phyloP scores from a whole-genome alignment of 1,140 invertebrate genomes.

The Drosophila repleta region DNA sequence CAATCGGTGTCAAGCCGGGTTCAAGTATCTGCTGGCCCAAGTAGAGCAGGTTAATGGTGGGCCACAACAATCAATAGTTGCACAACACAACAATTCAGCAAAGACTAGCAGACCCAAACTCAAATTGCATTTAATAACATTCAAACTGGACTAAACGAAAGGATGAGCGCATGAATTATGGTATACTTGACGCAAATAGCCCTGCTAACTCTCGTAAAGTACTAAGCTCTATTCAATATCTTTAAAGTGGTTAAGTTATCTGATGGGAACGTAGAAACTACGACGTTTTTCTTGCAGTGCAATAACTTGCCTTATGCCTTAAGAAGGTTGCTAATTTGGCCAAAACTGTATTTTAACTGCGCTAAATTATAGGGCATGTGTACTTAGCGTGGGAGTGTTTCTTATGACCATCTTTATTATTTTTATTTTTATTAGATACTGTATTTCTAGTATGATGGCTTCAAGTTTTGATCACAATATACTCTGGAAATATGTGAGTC shows the following conservation, averaged over 20 bases:
- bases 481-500: too few species aligned
- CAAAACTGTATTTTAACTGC: conserved; percentile 4
- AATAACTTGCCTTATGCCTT: conserved; percentile 9
- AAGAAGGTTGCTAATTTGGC: background rate
- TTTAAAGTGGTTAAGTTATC: conserved; percentile 2
- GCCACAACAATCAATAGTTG: conserved; percentile 47
- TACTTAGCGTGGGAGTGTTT: background rate
- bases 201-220: background rate
- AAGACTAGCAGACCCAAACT: conserved; percentile 3
- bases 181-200: background rate
- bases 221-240: background rate
- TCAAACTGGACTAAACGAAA: background rate
- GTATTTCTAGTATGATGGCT: too few species aligned
- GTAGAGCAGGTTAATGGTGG: conserved; percentile 53
- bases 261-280: conserved; percentile 9
- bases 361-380: conserved; percentile 1
- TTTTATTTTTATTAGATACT: too few species aligned
- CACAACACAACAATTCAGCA: conserved; percentile 14
- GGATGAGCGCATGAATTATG: conserved; percentile 9
- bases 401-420: too few species aligned
- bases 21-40: conserved; percentile 49
- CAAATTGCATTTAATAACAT: conserved; percentile 13
- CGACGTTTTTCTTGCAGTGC: conserved; percentile 9
- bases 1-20: conserved; percentile 52
- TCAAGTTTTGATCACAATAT: too few species aligned